Evolutionary conservation across 2,113 vertebrate species (phyloP).

Genomic region (Mola mola): DNA sequence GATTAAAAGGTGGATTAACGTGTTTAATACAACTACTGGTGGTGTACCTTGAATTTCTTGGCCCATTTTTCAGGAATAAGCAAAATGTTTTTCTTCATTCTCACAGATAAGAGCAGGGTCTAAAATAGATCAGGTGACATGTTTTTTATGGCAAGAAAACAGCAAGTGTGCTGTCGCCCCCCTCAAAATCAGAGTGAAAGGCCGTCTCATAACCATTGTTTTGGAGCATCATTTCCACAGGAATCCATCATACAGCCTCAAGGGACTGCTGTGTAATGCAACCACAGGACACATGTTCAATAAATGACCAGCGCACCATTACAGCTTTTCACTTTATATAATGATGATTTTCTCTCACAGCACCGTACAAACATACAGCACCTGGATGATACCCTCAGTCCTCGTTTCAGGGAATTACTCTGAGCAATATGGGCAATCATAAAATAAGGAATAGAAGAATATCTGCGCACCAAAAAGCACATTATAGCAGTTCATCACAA

Average conservation of each 20-base stretch:
- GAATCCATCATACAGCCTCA: slow-evolving; percentile 8
- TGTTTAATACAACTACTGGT: slow-evolving; percentile 18
- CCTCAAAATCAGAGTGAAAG: too few species aligned
- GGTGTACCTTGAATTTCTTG: slow-evolving; percentile 30
- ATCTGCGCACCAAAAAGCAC: slow-evolving; percentile 24
- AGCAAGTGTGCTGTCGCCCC: neutral
- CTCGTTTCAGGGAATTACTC: slow-evolving; percentile 4
- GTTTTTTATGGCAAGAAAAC: slow-evolving; percentile 7
- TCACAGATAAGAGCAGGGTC: neutral
- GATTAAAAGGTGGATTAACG: slow-evolving; percentile 40
- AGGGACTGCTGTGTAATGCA: neutral
- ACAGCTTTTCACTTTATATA: neutral
- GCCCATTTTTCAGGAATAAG: slow-evolving; percentile 14
- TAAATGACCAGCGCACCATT: neutral
- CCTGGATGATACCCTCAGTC: neutral
- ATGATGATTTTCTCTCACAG: neutral
- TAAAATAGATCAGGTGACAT: slow-evolving; percentile 25
- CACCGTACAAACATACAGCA: too few species aligned
- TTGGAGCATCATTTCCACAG: slow-evolving; percentile 8
- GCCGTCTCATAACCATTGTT: too few species aligned
- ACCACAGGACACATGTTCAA: slow-evolving; percentile 5
- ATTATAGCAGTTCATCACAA: slow-evolving; percentile 48
- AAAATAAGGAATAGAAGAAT: slow-evolving; percentile 10
- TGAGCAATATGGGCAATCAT: slow-evolving; percentile 4
- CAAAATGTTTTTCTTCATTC: slow-evolving; percentile 2